These are phyloP conservation scores for Belonocnema kinseyi DNA, from an alignment of 1,140 invertebrate genomes.

Conservation along the genomic window DNA sequence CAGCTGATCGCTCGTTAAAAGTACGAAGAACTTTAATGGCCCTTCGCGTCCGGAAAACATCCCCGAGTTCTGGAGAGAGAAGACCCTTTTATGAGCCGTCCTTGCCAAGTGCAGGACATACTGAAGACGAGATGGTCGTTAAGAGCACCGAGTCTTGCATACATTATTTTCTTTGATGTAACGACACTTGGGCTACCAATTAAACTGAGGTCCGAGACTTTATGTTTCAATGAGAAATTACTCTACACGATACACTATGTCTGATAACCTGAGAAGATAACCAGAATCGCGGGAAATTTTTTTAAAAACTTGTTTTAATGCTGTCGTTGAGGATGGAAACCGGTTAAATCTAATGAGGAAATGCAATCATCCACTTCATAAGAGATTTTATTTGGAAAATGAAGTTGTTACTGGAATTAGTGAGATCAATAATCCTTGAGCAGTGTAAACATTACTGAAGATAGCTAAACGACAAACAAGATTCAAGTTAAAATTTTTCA, in stretches of 20 bases:
- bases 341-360: background rate
- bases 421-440: background rate
- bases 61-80: slow-evolving; percentile 20
- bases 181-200: slow-evolving; percentile 1
- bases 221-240: slow-evolving; percentile 2
- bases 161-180: slow-evolving; percentile 23
- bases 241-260: background rate
- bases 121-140: background rate
- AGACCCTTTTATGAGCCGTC: slow-evolving; percentile 51
- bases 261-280: background rate
- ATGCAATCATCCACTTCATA: background rate
- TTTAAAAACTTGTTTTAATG: slow-evolving; percentile 2
- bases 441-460: too few species aligned
- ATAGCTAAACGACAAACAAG: background rate
- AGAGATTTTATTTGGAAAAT: slow-evolving; percentile 1
- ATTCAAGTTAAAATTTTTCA: slow-evolving; percentile 10
- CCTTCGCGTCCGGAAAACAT: slow-evolving; percentile 55
- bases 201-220: background rate
- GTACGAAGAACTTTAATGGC: slow-evolving; percentile 59
- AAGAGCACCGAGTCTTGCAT: background rate
- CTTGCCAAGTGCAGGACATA: background rate
- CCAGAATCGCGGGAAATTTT: background rate
- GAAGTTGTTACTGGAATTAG: background rate
- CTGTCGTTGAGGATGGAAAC: background rate
- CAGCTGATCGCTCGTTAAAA: slow-evolving; percentile 60